Evolutionary conservation across 2,113 vertebrate genomes (phyloP).

Genomic region (Arizona elegans): DNA sequence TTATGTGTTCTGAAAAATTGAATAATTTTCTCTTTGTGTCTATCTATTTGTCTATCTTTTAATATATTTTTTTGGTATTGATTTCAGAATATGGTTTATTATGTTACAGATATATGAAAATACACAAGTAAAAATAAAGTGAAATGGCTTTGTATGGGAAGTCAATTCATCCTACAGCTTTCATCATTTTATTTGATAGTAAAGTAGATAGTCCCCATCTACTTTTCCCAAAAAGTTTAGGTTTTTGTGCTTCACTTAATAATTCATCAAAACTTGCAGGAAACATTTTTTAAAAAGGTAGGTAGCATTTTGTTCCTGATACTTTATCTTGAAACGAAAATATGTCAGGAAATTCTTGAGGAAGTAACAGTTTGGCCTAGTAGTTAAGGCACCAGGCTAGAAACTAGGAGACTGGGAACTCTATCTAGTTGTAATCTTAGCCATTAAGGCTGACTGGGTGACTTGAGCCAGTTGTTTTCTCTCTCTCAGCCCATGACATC

Average conservation of each 20-base stretch:
- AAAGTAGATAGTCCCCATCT: neutral
- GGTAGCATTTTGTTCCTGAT: neutral
- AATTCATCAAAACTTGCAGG: neutral
- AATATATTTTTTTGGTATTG: neutral
- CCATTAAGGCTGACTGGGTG: neutral
- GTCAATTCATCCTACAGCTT: neutral
- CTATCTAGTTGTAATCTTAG: neutral
- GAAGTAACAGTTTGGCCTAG: neutral
- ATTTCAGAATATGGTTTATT: neutral
- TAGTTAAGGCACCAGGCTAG: neutral
- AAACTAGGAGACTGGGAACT: neutral
- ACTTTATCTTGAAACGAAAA: neutral
- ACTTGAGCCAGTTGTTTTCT: neutral
- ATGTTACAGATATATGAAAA: neutral
- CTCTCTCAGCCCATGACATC: neutral
- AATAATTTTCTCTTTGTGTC: neutral
- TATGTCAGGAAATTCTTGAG: neutral
- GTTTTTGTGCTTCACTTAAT: neutral
- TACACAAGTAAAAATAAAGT: neutral
- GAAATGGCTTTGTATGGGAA: neutral
- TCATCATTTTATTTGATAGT: neutral
- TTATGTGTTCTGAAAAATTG: neutral
- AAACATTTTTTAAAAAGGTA: neutral
- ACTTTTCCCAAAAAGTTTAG: neutral
- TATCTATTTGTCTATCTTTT: neutral